phyloP scores from a whole-genome alignment of 2,888 invertebrate species.

The Morpho achilles region DNA sequence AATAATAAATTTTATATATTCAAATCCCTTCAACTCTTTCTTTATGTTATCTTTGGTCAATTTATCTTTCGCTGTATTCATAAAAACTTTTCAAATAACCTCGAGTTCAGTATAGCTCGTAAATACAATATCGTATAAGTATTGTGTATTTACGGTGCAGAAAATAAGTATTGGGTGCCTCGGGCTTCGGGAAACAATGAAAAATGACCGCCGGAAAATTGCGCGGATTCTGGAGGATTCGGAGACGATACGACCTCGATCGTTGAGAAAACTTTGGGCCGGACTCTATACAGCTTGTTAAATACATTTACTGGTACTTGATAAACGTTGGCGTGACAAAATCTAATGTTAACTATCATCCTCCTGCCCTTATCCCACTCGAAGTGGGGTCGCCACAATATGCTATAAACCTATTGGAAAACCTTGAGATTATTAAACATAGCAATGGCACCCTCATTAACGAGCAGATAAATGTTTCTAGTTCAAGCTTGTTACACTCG shows the following conservation, averaged over 20 bases:
- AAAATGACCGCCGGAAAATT: constrained; percentile 78
- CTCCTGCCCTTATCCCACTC: no score
- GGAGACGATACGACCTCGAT: constrained; percentile 42
- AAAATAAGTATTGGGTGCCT: constrained; percentile 52
- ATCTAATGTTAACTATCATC: no score
- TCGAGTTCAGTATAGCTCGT: constrained; percentile 35
- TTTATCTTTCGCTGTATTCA: constrained; percentile 30
- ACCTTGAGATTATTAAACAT: no score
- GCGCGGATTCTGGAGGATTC: constrained; percentile 63
- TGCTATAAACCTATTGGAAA: no score
- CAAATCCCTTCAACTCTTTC: constrained; percentile 21
- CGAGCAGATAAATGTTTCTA: no score
- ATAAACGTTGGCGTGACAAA: no score
- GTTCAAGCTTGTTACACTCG: no score
- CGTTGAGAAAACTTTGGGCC: constrained; percentile 43
- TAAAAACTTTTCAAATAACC: constrained; percentile 36
- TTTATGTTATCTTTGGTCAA: constrained; percentile 21
- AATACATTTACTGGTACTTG: no score
- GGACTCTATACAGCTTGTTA: constrained; percentile 32
- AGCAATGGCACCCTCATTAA: no score
- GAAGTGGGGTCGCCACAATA: no score
- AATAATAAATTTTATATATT: neutral
- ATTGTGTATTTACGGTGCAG: constrained; percentile 49
- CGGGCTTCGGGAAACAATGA: constrained; percentile 63
- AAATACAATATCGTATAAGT: constrained; percentile 48